phyloP scores from a whole-genome alignment of 2,888 invertebrate species.

The Hipparchia semele region DNA sequence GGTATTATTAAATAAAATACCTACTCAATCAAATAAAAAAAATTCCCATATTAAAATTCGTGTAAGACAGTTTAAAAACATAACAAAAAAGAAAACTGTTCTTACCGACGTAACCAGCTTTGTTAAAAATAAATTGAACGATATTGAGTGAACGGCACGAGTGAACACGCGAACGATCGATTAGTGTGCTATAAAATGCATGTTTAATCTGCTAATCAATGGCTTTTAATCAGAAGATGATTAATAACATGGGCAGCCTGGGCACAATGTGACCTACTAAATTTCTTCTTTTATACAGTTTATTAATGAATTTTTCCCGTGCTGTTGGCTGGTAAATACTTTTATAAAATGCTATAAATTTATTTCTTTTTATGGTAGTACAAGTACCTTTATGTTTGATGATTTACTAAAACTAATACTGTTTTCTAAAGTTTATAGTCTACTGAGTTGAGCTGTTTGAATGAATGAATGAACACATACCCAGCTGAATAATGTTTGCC shows the following conservation, averaged over 20 bases:
- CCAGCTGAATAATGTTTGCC: not conserved
- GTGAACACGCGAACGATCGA: constrained; percentile 63
- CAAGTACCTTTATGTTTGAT: not conserved
- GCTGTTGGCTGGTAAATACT: constrained; percentile 6
- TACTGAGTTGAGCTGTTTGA: not conserved
- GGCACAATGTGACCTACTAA: constrained; percentile 44
- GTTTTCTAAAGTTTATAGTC: not conserved
- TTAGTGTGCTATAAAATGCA: constrained; percentile 69
- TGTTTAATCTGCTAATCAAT: constrained; percentile 67
- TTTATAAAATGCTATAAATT: not conserved
- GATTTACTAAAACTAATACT: not conserved
- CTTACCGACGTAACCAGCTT: constrained; percentile 43
- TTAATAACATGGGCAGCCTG: constrained; percentile 50
- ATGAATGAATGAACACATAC: not conserved
- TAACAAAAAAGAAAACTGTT: not conserved
- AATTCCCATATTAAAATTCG: not conserved
- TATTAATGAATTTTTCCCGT: constrained; percentile 13
- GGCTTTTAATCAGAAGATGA: constrained; percentile 63
- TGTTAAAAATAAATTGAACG: constrained; percentile 52
- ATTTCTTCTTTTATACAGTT: constrained; percentile 16
- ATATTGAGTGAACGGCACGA: constrained; percentile 45
- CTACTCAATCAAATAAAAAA: too few relatives aligned
- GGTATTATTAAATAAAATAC: too few relatives aligned
- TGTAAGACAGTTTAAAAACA: not conserved
- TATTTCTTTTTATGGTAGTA: not conserved